These are phyloP conservation scores for Lochmaea capreae DNA, from an alignment of 2,888 invertebrate species.

Conservation along the genomic window DNA sequence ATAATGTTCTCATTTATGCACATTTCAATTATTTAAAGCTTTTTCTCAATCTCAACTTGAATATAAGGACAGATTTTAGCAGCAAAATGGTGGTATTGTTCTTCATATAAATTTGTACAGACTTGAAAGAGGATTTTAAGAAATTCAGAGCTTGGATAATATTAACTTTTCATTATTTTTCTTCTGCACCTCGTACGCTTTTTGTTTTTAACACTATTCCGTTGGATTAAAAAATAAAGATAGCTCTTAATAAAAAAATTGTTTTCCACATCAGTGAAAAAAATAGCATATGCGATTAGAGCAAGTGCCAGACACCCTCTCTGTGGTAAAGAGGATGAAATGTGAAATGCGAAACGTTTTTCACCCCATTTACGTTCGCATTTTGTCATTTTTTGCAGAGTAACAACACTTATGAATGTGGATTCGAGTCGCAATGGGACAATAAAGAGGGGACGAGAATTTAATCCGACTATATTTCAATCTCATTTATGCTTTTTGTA, in stretches of 20 bases:
- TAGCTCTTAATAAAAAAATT: slow-evolving; percentile 36
- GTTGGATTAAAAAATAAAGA: background rate
- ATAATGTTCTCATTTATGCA: slow-evolving; percentile 55
- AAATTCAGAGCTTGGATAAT: background rate
- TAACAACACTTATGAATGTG: slow-evolving; percentile 57
- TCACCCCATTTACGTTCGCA: slow-evolving; percentile 61
- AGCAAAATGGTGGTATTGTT: background rate
- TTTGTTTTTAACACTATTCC: background rate
- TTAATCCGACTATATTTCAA: slow-evolving; percentile 55
- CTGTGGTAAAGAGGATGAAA: slow-evolving; percentile 47
- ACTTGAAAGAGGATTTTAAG: background rate
- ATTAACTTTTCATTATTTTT: no score
- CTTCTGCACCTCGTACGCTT: no score
- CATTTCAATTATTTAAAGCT: slow-evolving; percentile 52
- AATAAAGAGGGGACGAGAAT: slow-evolving; percentile 59
- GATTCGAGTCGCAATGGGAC: slow-evolving; percentile 58
- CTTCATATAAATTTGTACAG: background rate
- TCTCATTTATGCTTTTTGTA: slow-evolving; percentile 48
- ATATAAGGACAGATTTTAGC: background rate
- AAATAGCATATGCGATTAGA: slow-evolving; percentile 45
- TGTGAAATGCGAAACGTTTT: slow-evolving; percentile 50
- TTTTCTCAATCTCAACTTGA: slow-evolving; percentile 1
- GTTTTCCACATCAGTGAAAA: slow-evolving; percentile 24
- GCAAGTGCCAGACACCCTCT: slow-evolving; percentile 36
- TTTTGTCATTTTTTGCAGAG: slow-evolving; percentile 62